These are phyloP conservation scores for Pygoscelis adeliae DNA, from an alignment of 2,113 vertebrate genomes.

Conservation along the genomic window DNA sequence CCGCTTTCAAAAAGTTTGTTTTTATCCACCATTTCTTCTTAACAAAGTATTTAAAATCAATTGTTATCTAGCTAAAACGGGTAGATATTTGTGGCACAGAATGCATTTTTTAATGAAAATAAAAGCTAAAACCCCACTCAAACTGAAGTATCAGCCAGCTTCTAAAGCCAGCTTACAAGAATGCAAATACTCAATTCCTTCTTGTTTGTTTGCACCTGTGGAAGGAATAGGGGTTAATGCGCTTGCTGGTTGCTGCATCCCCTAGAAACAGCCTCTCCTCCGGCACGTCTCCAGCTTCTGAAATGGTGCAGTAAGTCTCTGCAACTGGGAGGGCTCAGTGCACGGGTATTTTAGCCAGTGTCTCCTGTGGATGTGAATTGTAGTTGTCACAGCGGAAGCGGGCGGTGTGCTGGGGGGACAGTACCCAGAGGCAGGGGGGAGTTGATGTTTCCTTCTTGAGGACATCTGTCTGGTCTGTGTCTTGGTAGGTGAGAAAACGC, in stretches of 20 bases:
- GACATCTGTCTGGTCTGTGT: background rate
- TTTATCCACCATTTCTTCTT: background rate
- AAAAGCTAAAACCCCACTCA: background rate
- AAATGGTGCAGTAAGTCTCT: background rate
- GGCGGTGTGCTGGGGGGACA: background rate
- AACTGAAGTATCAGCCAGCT: background rate
- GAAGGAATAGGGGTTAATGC: background rate
- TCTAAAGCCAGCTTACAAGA: background rate
- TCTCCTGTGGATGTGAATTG: background rate
- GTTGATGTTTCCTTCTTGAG: background rate
- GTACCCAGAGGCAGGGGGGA: background rate
- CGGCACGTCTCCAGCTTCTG: background rate
- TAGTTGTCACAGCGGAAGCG: background rate
- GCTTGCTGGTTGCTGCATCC: background rate
- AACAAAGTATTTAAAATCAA: background rate
- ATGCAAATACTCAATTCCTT: accelerated
- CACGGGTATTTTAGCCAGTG: background rate
- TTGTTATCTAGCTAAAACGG: background rate
- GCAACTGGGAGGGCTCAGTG: background rate
- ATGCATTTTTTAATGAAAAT: background rate
- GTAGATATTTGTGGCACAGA: background rate
- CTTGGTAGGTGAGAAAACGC: background rate
- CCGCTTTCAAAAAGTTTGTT: background rate
- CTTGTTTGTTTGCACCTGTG: background rate
- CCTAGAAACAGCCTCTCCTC: background rate